Percentiles rank a stretch among this genome's conserved stretches.
Conservation (phyloP, 2,797 vertebrate genomes). For the Myotis vivesi region DNA sequence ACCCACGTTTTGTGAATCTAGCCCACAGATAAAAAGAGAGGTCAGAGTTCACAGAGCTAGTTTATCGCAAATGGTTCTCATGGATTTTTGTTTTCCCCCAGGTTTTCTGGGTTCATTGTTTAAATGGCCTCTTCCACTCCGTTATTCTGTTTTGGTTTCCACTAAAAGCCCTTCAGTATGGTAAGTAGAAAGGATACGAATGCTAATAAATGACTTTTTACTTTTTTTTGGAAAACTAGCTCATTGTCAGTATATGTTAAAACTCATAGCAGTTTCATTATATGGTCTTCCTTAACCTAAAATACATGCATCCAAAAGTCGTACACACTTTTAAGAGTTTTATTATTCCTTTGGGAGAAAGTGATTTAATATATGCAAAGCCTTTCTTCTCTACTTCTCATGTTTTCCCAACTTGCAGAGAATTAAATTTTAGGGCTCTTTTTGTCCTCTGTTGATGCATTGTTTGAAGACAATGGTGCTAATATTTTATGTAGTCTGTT, state of each 20-base stretch:
- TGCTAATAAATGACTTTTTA: conserved; percentile 62
- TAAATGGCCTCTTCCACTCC: conserved; percentile 99
- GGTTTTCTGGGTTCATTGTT: conserved; percentile 99
- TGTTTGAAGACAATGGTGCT: conserved; percentile 45
- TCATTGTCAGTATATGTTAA: conserved; percentile 28
- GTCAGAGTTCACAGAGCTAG: conserved; percentile 93
- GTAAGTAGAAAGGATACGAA: conserved; percentile 87
- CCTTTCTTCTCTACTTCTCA: conserved; percentile 56
- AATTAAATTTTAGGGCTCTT: conserved; percentile 57
- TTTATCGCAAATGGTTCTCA: conserved; percentile 93
- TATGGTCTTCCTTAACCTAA: conserved; percentile 55
- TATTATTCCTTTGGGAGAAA: conserved; percentile 64
- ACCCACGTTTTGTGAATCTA: conserved; percentile 95
- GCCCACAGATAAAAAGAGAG: conserved; percentile 91
- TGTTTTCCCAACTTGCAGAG: conserved; percentile 61
- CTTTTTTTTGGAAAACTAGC: conserved; percentile 50
- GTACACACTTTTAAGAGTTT: conserved; percentile 47
- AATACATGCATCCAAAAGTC: conserved; percentile 36
- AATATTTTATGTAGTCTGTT: conserved; percentile 55
- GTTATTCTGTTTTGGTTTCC: conserved; percentile 99
- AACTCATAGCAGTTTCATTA: conserved; percentile 41
- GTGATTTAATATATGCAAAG: conserved; percentile 76
- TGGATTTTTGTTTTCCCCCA: conserved; percentile 90
- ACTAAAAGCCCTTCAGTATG: conserved; percentile 97
- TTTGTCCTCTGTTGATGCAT: not conserved